Percentiles rank a stretch among this genome's conserved stretches.
phyloP scores from a whole-genome alignment of 2,797 vertebrate genomes.

The Telmatherina bonti region DNA sequence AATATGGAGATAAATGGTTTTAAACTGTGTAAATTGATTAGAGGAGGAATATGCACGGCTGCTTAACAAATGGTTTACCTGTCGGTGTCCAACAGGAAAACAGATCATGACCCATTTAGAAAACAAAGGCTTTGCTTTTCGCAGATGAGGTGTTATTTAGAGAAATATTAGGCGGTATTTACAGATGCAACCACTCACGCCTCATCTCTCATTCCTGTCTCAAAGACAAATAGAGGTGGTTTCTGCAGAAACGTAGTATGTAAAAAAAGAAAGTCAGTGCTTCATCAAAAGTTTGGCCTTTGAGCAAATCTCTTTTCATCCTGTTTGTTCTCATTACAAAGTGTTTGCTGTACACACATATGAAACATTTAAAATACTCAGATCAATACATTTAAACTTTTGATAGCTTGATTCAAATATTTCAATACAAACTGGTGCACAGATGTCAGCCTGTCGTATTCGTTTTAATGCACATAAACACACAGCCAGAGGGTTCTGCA shows the following conservation, averaged over 20 bases:
- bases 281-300: conserved; percentile 53
- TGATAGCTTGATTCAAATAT: too few relatives aligned
- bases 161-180: conserved; percentile 69
- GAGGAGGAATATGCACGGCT: conserved; percentile 38
- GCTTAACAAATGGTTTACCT: conserved; percentile 66
- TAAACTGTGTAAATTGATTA: conserved; percentile 70
- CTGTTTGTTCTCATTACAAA: conserved; percentile 8
- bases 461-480: too few relatives aligned
- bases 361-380: too few relatives aligned
- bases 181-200: conserved; percentile 58
- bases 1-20: conserved; percentile 68
- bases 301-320: conserved; percentile 31
- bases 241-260: conserved; percentile 33
- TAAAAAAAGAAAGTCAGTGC: conserved; percentile 20
- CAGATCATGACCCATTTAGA: conserved; percentile 67
- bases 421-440: too few relatives aligned
- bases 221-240: conserved; percentile 55
- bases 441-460: too few relatives aligned
- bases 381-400: too few relatives aligned
- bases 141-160: conserved; percentile 53
- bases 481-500: too few relatives aligned
- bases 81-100: conserved; percentile 57
- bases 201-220: conserved; percentile 60
- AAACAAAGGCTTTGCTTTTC: conserved; percentile 64
- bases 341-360: conserved; percentile 3